Conservation (phyloP, 1,140 invertebrate species). For the Calephelis virginiensis region DNA sequence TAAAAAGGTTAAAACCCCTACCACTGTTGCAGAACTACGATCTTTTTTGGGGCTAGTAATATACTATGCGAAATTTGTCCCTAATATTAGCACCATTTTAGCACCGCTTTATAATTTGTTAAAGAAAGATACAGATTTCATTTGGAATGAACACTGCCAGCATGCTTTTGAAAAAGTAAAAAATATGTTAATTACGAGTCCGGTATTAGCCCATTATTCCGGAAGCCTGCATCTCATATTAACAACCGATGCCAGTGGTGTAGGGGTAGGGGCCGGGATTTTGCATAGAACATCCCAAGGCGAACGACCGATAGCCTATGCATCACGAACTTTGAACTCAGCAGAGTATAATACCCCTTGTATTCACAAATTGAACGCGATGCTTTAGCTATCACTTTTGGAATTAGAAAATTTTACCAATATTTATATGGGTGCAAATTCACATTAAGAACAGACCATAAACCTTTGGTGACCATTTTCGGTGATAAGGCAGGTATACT, state of each 20-base stretch:
- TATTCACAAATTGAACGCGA: conserved; percentile 34
- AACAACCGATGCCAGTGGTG: conserved; percentile 9
- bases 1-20: conserved; percentile 12
- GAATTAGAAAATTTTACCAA: conserved; percentile 34
- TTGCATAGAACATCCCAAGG: background rate
- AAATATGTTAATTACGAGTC: background rate
- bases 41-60: conserved; percentile 28
- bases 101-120: conserved; percentile 28
- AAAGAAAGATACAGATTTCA: conserved; percentile 20
- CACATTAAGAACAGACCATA: conserved; percentile 14
- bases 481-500: conserved; percentile 27
- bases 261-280: background rate
- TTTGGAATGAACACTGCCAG: conserved; percentile 19
- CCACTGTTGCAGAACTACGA: conserved; percentile 24
- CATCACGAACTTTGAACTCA: conserved; percentile 40
- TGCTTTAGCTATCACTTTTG: too few species aligned
- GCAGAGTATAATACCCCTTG: conserved; percentile 17
- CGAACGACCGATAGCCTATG: background rate
- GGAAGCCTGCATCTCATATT: background rate
- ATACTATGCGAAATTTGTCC: conserved; percentile 30
- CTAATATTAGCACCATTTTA: conserved; percentile 26
- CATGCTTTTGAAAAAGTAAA: background rate
- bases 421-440: conserved; percentile 23
- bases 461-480: conserved; percentile 31
- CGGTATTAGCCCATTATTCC: background rate